Conservation (phyloP, 2,797 vertebrate genomes). For the Pagetopsis macropterus region DNA sequence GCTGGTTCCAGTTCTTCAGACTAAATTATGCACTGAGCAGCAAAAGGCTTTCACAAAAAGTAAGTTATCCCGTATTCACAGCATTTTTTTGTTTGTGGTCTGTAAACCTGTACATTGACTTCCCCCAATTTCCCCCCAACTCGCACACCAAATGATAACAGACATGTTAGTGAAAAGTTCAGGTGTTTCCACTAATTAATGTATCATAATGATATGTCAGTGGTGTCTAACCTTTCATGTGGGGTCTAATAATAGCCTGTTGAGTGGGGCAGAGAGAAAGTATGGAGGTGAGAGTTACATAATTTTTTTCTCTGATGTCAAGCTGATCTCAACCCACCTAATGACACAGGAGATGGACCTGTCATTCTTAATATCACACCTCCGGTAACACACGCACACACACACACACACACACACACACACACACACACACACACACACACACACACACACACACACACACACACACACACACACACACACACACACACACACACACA, state of each 20-base stretch:
- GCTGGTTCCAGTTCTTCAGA: neutral
- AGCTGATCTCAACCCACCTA: slow-evolving; percentile 41
- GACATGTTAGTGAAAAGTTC: slow-evolving; percentile 51
- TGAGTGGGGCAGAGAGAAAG: slow-evolving; percentile 4
- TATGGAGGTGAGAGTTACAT: slow-evolving; percentile 34
- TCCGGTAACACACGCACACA: too few species aligned
- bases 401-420: too few species aligned
- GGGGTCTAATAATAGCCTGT: slow-evolving; percentile 52
- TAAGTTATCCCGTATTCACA: neutral
- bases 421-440: too few species aligned
- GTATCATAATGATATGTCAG: slow-evolving; percentile 54
- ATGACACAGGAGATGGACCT: slow-evolving; percentile 36
- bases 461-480: neutral
- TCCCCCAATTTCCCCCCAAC: neutral
- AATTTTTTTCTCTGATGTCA: slow-evolving; percentile 25
- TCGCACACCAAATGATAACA: slow-evolving; percentile 11
- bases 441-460: neutral
- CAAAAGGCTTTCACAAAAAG: neutral
- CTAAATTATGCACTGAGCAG: neutral
- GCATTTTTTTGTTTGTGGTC: neutral
- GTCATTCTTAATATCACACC: slow-evolving; percentile 17
- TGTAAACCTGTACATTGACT: neutral
- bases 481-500: too few species aligned
- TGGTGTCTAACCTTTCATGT: slow-evolving; percentile 59
- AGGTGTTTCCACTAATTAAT: slow-evolving; percentile 57